Base-by-base conservation (phyloP, 2,113 vertebrate genomes). In the Castor canadensis region DNA sequence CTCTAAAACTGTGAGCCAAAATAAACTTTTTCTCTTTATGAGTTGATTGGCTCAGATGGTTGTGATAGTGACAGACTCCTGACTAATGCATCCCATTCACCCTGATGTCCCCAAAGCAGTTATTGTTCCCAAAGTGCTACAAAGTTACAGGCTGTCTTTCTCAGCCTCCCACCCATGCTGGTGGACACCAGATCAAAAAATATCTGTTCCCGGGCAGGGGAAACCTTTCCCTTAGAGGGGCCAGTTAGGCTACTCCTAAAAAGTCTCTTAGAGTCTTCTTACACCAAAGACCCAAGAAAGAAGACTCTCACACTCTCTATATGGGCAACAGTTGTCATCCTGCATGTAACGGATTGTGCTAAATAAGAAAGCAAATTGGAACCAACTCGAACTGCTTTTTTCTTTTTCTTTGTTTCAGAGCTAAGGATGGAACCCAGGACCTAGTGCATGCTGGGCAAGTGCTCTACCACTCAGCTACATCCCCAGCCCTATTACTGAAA, bases 121-220 rank as follows among this genome's bases (percentile, higher is more conserved):
- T 75, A 62, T 43, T 5, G 32, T 92, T 89, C 49, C 87, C 40
- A 89, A 76, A 91, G 71, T 43, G 43, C 92, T 69, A 94, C 86
- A 94, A 77, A 94, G 64, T 94, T 66, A 60, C 64, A 40, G 58
- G 40, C 28, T 40, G 1, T 10, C 64, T 45, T 30, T 40, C 60
- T 58, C 19, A 72, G 87, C 45, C 30, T 38, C 64, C 84, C 38
- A 26, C 17, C n/a, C 30, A 13, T 11, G 13, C 30, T 22, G 1
- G 11, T 66, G 28, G 17, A 35, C 35, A 92, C 38, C 8, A 47
- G 40, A 13, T 22, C 38, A 73, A 54, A 45, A 88, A n/a, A 28
- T 13, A 11, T 11, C 28, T 2, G 62, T 26, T 10, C 9, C 60
- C 12, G 62, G 43, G 24, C 0, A 40, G 2, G 30, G 2, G 80